phyloP scores from a whole-genome alignment of 1,140 invertebrate genomes.

The Cotesia glomerata region DNA sequence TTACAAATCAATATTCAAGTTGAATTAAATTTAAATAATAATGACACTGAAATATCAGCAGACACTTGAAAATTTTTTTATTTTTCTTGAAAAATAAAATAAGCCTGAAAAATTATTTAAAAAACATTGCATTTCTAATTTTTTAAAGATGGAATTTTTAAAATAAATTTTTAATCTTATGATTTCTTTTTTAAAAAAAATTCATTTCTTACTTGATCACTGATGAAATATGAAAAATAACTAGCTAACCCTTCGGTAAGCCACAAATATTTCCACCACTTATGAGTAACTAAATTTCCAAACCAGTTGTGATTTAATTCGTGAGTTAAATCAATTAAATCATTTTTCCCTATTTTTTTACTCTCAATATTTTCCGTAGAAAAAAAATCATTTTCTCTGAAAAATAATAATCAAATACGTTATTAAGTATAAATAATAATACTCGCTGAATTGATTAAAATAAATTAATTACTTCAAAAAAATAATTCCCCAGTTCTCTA shows the following conservation, averaged over 20 bases:
- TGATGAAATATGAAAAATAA: constrained; percentile 17
- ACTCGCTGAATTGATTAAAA: not conserved
- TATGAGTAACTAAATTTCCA: constrained; percentile 1
- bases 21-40: no score
- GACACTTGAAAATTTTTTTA: no score
- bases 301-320: constrained; percentile 17
- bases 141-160: no score
- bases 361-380: constrained; percentile 61
- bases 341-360: constrained; percentile 60
- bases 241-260: constrained; percentile 4
- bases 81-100: no score
- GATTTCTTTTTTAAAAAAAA: not conserved
- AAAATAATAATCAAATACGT: no score
- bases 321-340: constrained; percentile 65
- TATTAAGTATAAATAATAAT: no score
- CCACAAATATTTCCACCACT: constrained; percentile 5
- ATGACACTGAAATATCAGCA: no score
- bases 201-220: not conserved
- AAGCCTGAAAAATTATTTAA: no score
- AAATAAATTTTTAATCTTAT: no score
- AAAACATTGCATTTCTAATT: no score
- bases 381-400: constrained; percentile 68
- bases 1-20: no score
- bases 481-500: constrained; percentile 83
- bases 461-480: constrained; percentile 63